phyloP scores from a whole-genome alignment of 1,140 invertebrate species.

The Anadara kagoshimensis region DNA sequence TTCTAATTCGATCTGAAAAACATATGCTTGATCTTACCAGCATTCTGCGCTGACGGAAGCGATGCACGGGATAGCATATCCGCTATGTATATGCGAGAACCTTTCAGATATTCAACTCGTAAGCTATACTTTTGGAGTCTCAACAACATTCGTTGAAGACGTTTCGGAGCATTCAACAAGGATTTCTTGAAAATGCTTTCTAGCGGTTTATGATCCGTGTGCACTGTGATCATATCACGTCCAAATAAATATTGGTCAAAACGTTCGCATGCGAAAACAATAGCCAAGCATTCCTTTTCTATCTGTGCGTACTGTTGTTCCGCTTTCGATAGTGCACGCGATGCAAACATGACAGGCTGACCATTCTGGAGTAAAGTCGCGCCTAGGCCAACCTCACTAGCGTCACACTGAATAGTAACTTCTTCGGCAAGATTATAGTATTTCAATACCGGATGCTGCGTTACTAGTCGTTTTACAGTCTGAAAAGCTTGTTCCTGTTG shows the following conservation, averaged over 20 bases:
- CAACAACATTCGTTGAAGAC: conserved; percentile 74
- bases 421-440: conserved; percentile 13
- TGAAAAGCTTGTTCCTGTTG: conserved; percentile 18
- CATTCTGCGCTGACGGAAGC: too few species aligned
- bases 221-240: conserved; percentile 14
- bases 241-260: conserved; percentile 60
- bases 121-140: conserved; percentile 73
- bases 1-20: too few species aligned
- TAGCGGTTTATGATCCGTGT: conserved; percentile 69
- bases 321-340: conserved; percentile 61
- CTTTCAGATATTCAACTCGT: conserved; percentile 66
- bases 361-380: conserved; percentile 71
- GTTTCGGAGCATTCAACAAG: conserved; percentile 64
- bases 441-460: conserved; percentile 20
- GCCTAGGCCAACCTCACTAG: conserved; percentile 67
- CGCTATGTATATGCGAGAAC: conserved; percentile 71
- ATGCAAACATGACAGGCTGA: conserved; percentile 69
- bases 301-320: conserved; percentile 72
- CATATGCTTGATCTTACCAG: too few species aligned
- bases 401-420: conserved; percentile 61
- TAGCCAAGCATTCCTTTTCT: conserved; percentile 74
- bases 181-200: conserved; percentile 71
- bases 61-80: conserved; percentile 30
- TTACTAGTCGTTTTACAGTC: conserved; percentile 4
- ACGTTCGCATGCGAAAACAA: conserved; percentile 65